These are phyloP conservation scores for Crocodylus rhombifer DNA, from an alignment of 2,797 vertebrate genomes.

Conservation along the genomic window DNA sequence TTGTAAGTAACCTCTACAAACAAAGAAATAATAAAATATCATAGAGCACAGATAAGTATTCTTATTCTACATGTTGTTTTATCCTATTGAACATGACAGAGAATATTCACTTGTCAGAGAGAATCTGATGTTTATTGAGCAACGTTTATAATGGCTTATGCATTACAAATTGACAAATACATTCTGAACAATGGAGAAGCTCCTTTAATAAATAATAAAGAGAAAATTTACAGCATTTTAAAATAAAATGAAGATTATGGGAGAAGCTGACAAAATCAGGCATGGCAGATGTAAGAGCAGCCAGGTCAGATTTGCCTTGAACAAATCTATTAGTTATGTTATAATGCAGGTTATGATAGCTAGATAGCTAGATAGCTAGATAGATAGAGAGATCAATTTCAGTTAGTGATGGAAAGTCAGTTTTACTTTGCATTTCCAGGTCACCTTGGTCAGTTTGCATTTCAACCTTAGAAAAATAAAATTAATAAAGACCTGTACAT, in stretches of 20 bases:
- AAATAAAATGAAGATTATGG: conserved; percentile 67
- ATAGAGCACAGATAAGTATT: conserved; percentile 48
- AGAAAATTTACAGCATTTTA: conserved; percentile 41
- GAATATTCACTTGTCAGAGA: conserved; percentile 71
- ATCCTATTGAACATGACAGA: conserved; percentile 57
- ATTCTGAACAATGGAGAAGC: conserved; percentile 46
- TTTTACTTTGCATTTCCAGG: conserved; percentile 64
- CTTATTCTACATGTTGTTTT: conserved; percentile 47
- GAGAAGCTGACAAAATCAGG: conserved; percentile 44
- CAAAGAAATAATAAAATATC: conserved; percentile 79
- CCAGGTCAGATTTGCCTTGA: not conserved
- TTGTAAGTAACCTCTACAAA: conserved; percentile 76
- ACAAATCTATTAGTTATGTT: not conserved
- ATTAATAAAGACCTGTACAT: conserved; percentile 56
- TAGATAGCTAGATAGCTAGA: not conserved
- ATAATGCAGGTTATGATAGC: too few species aligned
- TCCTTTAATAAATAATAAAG: conserved; percentile 47
- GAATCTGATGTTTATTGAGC: conserved; percentile 71
- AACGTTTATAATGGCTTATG: conserved; percentile 50
- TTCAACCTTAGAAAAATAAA: conserved; percentile 67
- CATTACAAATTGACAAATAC: conserved; percentile 43
- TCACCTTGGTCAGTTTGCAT: conserved; percentile 62
- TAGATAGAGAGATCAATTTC: too few species aligned
- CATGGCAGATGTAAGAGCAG: conserved; percentile 38
- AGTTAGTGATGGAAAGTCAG: conserved; percentile 57